phyloP scores from a whole-genome alignment of 2,113 vertebrate species.

The Todiramphus chloris region DNA sequence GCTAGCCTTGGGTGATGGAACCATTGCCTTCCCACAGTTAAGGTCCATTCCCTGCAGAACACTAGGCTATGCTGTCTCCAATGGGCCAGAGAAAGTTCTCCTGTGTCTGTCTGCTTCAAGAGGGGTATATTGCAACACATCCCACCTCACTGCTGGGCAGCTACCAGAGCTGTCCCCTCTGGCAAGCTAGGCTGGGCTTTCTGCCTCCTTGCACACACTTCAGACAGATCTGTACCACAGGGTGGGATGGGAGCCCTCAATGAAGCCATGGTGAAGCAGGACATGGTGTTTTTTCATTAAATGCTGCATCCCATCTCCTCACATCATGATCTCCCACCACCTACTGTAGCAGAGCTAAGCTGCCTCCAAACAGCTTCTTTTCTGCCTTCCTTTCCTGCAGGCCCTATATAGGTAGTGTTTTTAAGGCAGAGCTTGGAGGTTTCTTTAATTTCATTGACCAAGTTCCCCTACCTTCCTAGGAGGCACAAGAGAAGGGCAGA shows the following conservation, averaged over 20 bases:
- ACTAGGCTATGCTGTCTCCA: neutral
- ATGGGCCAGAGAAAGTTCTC: neutral
- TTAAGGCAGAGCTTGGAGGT: neutral
- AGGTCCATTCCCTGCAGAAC: neutral
- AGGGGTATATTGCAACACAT: neutral
- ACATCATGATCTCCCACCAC: fast-evolving
- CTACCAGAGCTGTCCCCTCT: neutral
- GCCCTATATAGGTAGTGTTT: neutral
- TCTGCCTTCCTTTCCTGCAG: neutral
- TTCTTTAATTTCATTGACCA: neutral
- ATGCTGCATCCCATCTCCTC: neutral
- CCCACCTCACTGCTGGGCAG: neutral
- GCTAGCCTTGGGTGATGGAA: neutral
- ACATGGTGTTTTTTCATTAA: neutral
- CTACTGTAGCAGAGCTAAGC: neutral
- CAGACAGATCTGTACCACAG: neutral
- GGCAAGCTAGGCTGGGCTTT: neutral
- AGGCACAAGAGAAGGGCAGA: neutral
- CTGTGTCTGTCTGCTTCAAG: neutral
- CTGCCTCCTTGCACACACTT: neutral
- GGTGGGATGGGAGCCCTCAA: neutral
- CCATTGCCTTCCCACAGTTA: neutral
- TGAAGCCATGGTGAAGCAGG: neutral
- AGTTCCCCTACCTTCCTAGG: neutral
- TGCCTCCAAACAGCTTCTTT: neutral